A percentile compares a stretch with the other conserved stretches of the same genome.
These are phyloP conservation scores for Equus przewalskii DNA, from an alignment of 2,113 vertebrate species.

Conservation along the genomic window DNA sequence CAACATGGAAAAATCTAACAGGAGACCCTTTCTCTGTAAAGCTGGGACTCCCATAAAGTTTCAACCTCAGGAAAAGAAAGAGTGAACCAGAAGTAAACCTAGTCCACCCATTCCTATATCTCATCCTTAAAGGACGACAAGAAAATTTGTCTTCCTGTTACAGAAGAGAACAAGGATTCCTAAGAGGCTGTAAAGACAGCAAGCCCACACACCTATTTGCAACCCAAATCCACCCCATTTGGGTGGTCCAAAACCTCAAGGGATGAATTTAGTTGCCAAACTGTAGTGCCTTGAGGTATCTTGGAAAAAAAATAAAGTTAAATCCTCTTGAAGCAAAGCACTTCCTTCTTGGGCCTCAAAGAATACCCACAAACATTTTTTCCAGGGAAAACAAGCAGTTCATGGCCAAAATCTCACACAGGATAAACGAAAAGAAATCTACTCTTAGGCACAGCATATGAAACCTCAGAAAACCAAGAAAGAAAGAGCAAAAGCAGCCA, in stretches of 20 bases:
- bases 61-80: neutral
- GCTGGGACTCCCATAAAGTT: neutral
- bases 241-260: neutral
- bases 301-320: neutral
- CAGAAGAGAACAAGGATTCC: neutral
- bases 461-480: constrained; percentile 29
- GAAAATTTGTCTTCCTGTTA: neutral
- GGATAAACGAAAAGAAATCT: constrained; percentile 18
- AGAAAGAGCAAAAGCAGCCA: neutral
- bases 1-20: constrained; percentile 8
- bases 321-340: neutral
- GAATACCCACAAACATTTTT: constrained; percentile 16
- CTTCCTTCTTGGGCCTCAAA: neutral
- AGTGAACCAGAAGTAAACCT: neutral
- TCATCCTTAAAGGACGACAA: neutral
- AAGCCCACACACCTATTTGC: neutral
- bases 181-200: neutral
- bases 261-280: neutral
- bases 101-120: neutral
- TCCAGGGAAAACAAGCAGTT: constrained; percentile 32
- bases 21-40: neutral
- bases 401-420: neutral
- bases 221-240: neutral
- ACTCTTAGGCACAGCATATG: neutral
- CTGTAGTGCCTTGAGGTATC: neutral